phyloP scores from a whole-genome alignment of 1,140 invertebrate species.

The Drosophila sucinea region DNA sequence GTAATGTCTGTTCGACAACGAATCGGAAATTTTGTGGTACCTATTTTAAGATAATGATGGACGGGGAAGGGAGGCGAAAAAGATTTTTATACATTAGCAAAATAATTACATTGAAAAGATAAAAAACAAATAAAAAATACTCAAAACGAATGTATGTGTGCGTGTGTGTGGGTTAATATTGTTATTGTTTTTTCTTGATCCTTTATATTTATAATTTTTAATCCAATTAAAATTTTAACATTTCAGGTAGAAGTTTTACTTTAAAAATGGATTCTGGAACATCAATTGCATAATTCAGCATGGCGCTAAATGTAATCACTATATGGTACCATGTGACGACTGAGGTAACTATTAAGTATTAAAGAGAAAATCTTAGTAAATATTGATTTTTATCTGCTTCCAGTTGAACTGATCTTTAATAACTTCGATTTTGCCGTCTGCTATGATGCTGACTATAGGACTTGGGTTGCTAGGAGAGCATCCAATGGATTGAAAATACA shows the following conservation, averaged over 20 bases:
- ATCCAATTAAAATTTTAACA: too few relatives aligned
- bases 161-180: slow-evolving; percentile 1
- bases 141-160: slow-evolving; percentile 4
- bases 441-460: too few relatives aligned
- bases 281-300: too few relatives aligned
- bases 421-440: too few relatives aligned
- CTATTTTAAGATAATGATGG: slow-evolving; percentile 85
- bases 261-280: too few relatives aligned
- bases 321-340: neutral
- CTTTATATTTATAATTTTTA: neutral
- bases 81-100: neutral
- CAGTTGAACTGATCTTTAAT: too few relatives aligned
- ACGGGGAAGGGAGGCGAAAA: slow-evolving; percentile 18
- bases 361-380: neutral
- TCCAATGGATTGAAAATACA: too few relatives aligned
- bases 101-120: neutral
- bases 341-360: neutral
- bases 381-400: too few relatives aligned
- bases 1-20: slow-evolving; percentile 97
- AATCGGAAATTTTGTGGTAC: slow-evolving; percentile 98
- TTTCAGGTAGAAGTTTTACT: too few relatives aligned
- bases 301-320: neutral
- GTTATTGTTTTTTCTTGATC: slow-evolving; percentile 1
- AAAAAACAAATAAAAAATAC: neutral
- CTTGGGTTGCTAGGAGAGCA: too few relatives aligned